Evolutionary conservation across 2,797 vertebrate genomes (phyloP), one percentile per base, ranked within the genome.

Genomic region (Vireo griseus): DNA sequence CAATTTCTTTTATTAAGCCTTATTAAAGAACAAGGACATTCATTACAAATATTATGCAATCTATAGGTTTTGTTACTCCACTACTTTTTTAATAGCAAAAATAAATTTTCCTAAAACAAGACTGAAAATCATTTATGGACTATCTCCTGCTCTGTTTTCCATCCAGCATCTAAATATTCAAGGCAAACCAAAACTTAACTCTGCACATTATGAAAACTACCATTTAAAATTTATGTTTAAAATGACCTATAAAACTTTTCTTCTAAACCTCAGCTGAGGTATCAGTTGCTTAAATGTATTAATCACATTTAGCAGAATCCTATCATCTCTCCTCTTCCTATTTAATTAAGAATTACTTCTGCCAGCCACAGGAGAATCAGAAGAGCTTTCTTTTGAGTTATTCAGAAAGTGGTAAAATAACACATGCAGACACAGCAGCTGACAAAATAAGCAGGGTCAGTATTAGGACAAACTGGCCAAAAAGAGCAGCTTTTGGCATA

Each of bases 261-360:
- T 92, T 95, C 87, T 96, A 96, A 95, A 94, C 83, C 91, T 95
- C 8, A 6, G 89, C 57, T 95, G 86, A 92, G 82, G 57, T 96
- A 97, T 97, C 95, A 91, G 73, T 97, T 95, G 88, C 92, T 97
- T 97, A 91, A 97, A 97, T 94, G 88, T 81, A 95, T 97, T 97
- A 94, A 97, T 95, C 74, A 92, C 78, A 91, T 96, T 96, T 96
- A 97, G 88, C 65, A 95, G 91, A 97, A 96, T 94, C 86, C 94
- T 97, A 83, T 96, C 94, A 95, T 95, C 93, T 95, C 86, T 90
- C 80, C 40, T 86, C 88, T 95, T 96, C 90, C 91, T 96, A 96
- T 97, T 98, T 97, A 97, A 97, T 96, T 96, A 95, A 92, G 92
- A 96, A 96, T 96, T 96, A 94, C 75, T 97, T 97, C 91, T 72